Conservation (phyloP, 2,888 invertebrate species). For the Dichetophora obliterata region DNA sequence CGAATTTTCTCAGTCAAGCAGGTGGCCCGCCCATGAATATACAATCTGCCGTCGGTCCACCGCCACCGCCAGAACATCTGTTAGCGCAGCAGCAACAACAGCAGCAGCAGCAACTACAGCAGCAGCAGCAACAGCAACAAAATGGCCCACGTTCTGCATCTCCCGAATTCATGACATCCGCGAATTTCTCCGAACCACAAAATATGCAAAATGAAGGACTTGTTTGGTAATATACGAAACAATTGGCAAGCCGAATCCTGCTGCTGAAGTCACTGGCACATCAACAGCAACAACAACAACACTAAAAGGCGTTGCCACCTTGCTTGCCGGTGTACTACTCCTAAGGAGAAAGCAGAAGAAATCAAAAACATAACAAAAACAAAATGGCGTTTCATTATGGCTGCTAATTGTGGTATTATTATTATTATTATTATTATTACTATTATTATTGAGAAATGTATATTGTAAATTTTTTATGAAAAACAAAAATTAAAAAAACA, state of each 20-base stretch:
- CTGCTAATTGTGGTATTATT: conserved; percentile 34
- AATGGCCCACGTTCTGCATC: conserved; percentile 80
- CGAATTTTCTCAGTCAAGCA: conserved; percentile 71
- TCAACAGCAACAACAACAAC: conserved; percentile 56
- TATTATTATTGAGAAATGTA: conserved; percentile 22
- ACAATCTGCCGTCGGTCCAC: conserved; percentile 71
- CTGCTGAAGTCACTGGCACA: conserved; percentile 61
- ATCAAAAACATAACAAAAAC: conserved; percentile 43
- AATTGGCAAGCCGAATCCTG: conserved; percentile 68
- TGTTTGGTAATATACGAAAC: conserved; percentile 77
- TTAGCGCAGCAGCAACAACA: conserved; percentile 65
- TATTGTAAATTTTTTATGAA: conserved; percentile 27
- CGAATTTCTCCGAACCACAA: conserved; percentile 77
- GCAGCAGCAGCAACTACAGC: conserved; percentile 57
- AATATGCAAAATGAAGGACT: conserved; percentile 81
- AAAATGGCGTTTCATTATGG: conserved; percentile 42
- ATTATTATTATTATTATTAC: conserved; percentile 8
- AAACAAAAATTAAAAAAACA: not conserved
- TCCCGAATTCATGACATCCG: conserved; percentile 79
- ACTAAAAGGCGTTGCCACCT: conserved; percentile 24
- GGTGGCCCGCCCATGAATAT: conserved; percentile 69
- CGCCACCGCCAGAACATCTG: conserved; percentile 73
- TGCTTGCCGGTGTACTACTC: conserved; percentile 3
- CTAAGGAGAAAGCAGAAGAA: conserved; percentile 47
- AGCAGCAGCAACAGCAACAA: conserved; percentile 59